Evolutionary conservation across 2,888 invertebrate genomes (phyloP).

Genomic region (Aproaerema taeniolella): DNA sequence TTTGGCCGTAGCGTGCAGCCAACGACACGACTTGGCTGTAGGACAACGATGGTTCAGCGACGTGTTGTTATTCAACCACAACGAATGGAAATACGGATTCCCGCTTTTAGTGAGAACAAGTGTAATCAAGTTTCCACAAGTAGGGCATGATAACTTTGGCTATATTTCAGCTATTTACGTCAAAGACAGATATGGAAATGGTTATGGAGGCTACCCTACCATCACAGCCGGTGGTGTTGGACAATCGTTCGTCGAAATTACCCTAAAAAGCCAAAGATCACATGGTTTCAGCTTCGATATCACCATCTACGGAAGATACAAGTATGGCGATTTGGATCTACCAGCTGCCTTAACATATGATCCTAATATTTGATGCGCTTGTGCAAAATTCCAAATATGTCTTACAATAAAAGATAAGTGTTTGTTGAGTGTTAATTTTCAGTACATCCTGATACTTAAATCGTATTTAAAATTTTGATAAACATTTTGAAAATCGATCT

Average conservation of each 20-base stretch:
- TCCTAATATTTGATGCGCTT: constrained; percentile 4
- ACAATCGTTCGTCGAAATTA: constrained; percentile 56
- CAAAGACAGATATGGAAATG: constrained; percentile 52
- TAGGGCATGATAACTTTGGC: constrained; percentile 51
- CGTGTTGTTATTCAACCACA: constrained; percentile 45
- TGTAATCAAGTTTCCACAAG: constrained; percentile 51
- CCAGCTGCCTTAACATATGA: neutral
- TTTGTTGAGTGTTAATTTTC: too few species aligned
- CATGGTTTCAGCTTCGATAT: constrained; percentile 62
- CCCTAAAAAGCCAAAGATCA: constrained; percentile 59
- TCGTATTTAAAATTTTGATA: too few species aligned
- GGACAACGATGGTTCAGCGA: constrained; percentile 58
- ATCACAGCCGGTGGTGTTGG: constrained; percentile 61
- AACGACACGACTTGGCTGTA: constrained; percentile 53
- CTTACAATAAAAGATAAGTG: too few species aligned
- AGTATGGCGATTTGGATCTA: too few species aligned
- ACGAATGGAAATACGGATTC: constrained; percentile 59
- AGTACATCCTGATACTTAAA: too few species aligned
- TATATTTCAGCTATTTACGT: constrained; percentile 51
- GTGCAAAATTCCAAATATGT: constrained; percentile 7
- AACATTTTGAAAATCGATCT: too few species aligned
- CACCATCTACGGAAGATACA: constrained; percentile 59
- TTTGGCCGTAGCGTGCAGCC: constrained; percentile 35
- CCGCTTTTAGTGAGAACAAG: constrained; percentile 50
- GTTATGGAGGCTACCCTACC: constrained; percentile 54